Base-by-base conservation (phyloP, 2,113 vertebrate species). In the Recurvirostra avosetta region DNA sequence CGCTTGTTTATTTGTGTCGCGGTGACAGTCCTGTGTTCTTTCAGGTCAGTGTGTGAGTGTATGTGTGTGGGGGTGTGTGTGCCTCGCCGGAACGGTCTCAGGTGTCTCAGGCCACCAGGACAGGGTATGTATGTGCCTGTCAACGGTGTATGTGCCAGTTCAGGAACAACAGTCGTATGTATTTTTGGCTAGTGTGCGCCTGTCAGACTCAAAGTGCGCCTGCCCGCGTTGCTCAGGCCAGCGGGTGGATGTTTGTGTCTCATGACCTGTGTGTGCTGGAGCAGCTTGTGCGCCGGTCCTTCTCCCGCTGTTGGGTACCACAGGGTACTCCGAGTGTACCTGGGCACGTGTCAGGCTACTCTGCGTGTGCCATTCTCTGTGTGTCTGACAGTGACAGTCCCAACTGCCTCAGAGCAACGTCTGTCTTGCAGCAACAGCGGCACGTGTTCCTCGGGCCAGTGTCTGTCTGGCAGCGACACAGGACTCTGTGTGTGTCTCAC, bases 51-150 rank as follows among this genome's bases (percentile, higher is more conserved):
- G 58, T 68, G 66, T n/a, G 61, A 81, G 38, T 3, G 17, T 38
- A 29, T 19, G 58, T 8, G 75, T 77, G 87, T 59, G 56, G 75
- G 84, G 38, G 65, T 38, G 20, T 2, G 6, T 20, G 18, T 36
- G 59, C 55, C 63, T 70, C 1, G 0, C 45, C 15, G 10, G 52
- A 86, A 74, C 0, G 3, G 72, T 58, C 72, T 71, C 0, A 0
- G 50, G 40, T 7, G 3, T 49, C 88, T 77, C 72, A n/a, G 71
- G 62, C 88, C 78, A 45, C 32, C 41, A 20, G 76, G 59, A 50
- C 34, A 79, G 65, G 50, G 50, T 56, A 58, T 26, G 61, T 41
- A 30, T 47, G 52, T 45, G 82, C 40, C 74, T 79, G 53, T 66
- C 78, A 86, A 11, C 3, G 2, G 55, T 52, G 8, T 32, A 41